Conservation (phyloP, 2,797 vertebrate genomes). For the Dallia pectoralis region DNA sequence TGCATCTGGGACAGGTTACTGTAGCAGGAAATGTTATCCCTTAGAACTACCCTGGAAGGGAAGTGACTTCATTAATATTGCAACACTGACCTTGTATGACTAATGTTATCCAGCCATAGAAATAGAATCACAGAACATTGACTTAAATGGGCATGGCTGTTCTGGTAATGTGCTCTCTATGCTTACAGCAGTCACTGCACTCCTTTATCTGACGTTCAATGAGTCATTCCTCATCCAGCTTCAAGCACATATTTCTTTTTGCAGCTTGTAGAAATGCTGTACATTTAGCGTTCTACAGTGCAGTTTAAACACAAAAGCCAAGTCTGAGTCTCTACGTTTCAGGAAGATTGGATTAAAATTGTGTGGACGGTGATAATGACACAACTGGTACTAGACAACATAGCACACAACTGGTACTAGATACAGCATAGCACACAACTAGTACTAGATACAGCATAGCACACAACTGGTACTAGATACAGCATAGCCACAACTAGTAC, state of each 20-base stretch:
- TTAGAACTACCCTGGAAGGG: slow-evolving; percentile 19
- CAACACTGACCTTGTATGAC: slow-evolving; percentile 31
- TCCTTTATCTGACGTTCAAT: not conserved
- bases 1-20: slow-evolving; percentile 21
- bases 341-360: too few species aligned
- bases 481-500: too few species aligned
- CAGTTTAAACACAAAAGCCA: not conserved
- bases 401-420: too few species aligned
- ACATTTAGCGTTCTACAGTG: not conserved
- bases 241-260: too few species aligned
- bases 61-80: slow-evolving; percentile 35
- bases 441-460: too few species aligned
- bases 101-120: slow-evolving; percentile 6
- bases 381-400: too few species aligned
- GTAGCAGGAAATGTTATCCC: slow-evolving; percentile 24
- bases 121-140: not conserved
- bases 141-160: not conserved
- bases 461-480: too few species aligned
- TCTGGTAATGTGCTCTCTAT: not conserved
- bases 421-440: too few species aligned
- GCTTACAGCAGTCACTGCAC: not conserved
- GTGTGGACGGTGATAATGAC: too few species aligned
- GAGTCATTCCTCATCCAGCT: too few species aligned
- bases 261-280: too few species aligned
- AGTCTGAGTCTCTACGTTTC: too few species aligned